Evolutionary conservation across 2,113 vertebrate species (phyloP).

Genomic region (Triplophysa siluroides): DNA sequence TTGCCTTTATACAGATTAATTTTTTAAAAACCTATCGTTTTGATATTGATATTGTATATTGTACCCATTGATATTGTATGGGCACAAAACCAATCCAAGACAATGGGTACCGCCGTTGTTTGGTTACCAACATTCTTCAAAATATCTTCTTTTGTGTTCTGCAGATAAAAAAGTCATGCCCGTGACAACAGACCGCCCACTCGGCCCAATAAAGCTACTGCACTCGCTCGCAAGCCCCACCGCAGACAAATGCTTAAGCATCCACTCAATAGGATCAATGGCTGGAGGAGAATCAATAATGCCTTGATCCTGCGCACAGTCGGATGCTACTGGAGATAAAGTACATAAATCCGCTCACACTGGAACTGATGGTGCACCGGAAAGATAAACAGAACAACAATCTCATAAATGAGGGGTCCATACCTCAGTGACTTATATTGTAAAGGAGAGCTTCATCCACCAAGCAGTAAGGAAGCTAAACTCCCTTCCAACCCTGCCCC

Average conservation of each 20-base stretch:
- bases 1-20: too few species aligned
- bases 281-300: constrained; percentile 70
- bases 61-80: too few species aligned
- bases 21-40: too few species aligned
- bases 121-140: too few species aligned
- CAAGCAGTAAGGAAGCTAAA: too few species aligned
- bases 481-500: too few species aligned
- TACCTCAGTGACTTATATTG: not conserved
- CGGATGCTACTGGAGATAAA: constrained; percentile 44
- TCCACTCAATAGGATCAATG: constrained; percentile 69
- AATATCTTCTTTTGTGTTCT: too few species aligned
- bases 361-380: constrained; percentile 37
- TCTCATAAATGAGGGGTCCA: constrained; percentile 28
- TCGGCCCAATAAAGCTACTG: constrained; percentile 23
- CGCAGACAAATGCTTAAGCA: constrained; percentile 66
- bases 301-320: constrained; percentile 45
- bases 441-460: too few species aligned
- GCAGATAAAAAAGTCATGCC: not conserved
- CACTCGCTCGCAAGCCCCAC: constrained; percentile 62
- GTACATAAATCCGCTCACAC: constrained; percentile 42
- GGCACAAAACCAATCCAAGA: too few species aligned
- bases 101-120: too few species aligned
- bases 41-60: too few species aligned
- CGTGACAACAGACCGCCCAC: constrained; percentile 46
- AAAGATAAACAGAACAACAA: constrained; percentile 45